These are phyloP conservation scores for Orthosia incerta DNA, from an alignment of 2,888 invertebrate genomes.

Conservation along the genomic window DNA sequence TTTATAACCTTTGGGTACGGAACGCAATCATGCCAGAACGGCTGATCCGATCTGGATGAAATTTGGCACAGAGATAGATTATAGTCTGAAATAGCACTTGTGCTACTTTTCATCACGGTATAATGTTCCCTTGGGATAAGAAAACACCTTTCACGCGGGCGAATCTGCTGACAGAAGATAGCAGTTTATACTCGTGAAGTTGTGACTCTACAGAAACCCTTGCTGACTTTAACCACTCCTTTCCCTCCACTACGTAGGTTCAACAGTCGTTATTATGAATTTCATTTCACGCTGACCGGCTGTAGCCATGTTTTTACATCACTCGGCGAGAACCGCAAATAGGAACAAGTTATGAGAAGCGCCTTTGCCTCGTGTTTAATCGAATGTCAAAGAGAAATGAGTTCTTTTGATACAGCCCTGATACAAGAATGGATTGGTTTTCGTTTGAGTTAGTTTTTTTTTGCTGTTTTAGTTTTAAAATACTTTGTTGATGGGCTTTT, in stretches of 20 bases:
- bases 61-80: too few relatives aligned
- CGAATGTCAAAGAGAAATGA: slow-evolving; percentile 62
- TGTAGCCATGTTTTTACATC: slow-evolving; percentile 61
- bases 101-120: too few relatives aligned
- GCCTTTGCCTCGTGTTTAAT: slow-evolving; percentile 58
- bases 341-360: slow-evolving; percentile 62
- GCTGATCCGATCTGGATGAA: too few relatives aligned
- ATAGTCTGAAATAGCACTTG: too few relatives aligned
- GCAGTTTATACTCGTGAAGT: too few relatives aligned
- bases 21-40: too few relatives aligned
- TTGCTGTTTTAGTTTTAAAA: not conserved
- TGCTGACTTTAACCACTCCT: slow-evolving; percentile 16
- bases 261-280: slow-evolving; percentile 68
- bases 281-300: slow-evolving; percentile 69
- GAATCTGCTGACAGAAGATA: too few relatives aligned
- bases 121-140: too few relatives aligned
- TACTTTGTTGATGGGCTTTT: not conserved
- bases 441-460: slow-evolving; percentile 17
- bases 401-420: slow-evolving; percentile 43
- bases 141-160: too few relatives aligned
- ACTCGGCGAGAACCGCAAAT: slow-evolving; percentile 47
- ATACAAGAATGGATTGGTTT: slow-evolving; percentile 45
- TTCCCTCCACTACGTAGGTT: slow-evolving; percentile 7
- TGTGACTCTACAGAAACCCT: not conserved
- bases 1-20: too few relatives aligned